Evolutionary conservation across 2,888 invertebrate genomes (phyloP).

Genomic region (Noctua fimbriata): DNA sequence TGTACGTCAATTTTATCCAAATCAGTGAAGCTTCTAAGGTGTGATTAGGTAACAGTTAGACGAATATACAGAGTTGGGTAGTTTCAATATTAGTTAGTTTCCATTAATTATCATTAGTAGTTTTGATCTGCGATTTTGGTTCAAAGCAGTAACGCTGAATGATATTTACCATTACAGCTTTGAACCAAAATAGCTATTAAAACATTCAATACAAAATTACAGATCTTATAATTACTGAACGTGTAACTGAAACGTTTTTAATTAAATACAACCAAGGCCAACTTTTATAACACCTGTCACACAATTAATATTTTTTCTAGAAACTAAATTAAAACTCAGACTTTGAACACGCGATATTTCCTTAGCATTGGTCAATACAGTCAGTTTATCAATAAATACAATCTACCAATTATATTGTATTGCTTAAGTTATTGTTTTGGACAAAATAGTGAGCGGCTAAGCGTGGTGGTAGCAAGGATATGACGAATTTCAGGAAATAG

Average conservation of each 20-base stretch:
- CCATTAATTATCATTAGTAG: background rate
- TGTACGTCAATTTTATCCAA: background rate
- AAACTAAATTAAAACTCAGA: slow-evolving; percentile 16
- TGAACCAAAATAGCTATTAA: background rate
- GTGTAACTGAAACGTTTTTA: background rate
- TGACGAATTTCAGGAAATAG: slow-evolving; percentile 29
- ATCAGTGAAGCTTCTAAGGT: background rate
- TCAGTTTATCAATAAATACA: slow-evolving; percentile 43
- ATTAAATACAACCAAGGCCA: background rate
- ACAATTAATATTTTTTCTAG: slow-evolving; percentile 20
- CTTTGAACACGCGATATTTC: slow-evolving; percentile 38
- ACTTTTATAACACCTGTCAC: background rate
- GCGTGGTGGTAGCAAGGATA: slow-evolving; percentile 23
- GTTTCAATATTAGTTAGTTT: background rate
- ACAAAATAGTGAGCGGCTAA: slow-evolving; percentile 43
- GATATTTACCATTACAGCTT: background rate
- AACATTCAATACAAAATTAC: background rate
- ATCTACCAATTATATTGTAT: slow-evolving; percentile 45
- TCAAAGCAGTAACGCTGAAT: background rate
- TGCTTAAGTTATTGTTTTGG: slow-evolving; percentile 25
- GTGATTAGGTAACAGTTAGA: background rate
- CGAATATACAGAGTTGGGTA: background rate
- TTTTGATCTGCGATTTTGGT: background rate
- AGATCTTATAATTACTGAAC: background rate
- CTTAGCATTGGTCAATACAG: slow-evolving; percentile 26